Base-by-base conservation (phyloP, 2,888 invertebrate species). In the Pollenia angustigena region DNA sequence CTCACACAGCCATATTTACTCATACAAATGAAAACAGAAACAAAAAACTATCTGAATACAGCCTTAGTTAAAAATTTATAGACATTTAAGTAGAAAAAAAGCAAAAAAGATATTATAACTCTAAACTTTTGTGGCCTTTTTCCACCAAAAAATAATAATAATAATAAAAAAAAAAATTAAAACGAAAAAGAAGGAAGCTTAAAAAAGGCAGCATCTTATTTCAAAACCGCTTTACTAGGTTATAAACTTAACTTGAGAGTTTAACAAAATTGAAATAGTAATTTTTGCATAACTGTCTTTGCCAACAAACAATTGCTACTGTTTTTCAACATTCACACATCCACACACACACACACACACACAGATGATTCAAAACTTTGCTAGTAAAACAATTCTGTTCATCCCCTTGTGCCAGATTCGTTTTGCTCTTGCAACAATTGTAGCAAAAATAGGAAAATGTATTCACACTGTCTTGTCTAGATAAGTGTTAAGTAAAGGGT, bases 401-500 rank as follows among this genome's bases (percentile, higher is more conserved):
- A 40, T 54, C 48, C 52, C 32, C 42, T 32, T 62, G 18, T 32
- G 46, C 11, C 18, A 44, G 50, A 50, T 78, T 72, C n/a, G 18
- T 54, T 46, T 50, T 68, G 11, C 18, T 66, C 9, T 83, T 78
- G 50, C 40, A 56, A 52, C 52, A 72, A 72, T 72, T 83, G 58
- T 58, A 66, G 66, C 80, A 84, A 84, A 32, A 32, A 75, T 68
- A 42, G 60, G 50, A 40, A 82, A 82, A 87, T 87, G 72, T 78
- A 87, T 81, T 84, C 84, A 78, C 81, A 78, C 84, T 84, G 84
- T 76, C 87, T 83, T 87, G 76, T 87, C 81, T 81, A 68, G 87
- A 84, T 87, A 87, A 87, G 87, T 87, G 87, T 87, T 87, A 76
- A 76, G 84, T 87, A 87, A 87, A 81, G 84, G 87, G 84, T 87